Evolutionary conservation across 2,797 vertebrate species (phyloP), one percentile per base, ranked within the genome.

Genomic region (Sitta carolinensis): DNA sequence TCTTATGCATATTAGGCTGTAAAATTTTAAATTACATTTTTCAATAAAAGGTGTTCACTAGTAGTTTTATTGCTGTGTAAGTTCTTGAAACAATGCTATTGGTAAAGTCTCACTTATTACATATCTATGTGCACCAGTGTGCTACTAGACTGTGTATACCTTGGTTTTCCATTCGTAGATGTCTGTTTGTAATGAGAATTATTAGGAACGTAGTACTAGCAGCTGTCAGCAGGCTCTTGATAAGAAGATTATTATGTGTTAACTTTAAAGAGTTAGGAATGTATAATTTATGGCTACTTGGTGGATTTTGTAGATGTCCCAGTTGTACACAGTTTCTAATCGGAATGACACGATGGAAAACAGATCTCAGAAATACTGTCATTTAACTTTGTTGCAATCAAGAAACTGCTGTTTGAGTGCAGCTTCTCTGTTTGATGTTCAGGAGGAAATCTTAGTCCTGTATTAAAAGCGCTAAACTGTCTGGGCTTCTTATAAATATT

Each of bases 311-410:
- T 89, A 87, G 10, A 91, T 84, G 73, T 90, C 75, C 47, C 25
- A 27, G 68, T 85, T 96, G 80, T 69, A 69, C 87, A 73, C 69
- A 61, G 89, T 88, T 90, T 80, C 92, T 97, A 95, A 96, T 96
- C 50, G 19, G 67, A 88, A 45, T 92, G 92, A 94, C 84, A 55
- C 18, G 88, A 83, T 76, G 84, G 83, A 94, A 97, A 95, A 93
- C 87, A 96, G 86, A 81, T 70, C 94, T 90, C 63, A 57, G 82
- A 82, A 83, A 54, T 90, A 29, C 42, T 92, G 78, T 87, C 73
- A 55, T 84, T 96, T 86, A 52, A 78, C 52, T 83, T 88, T 77
- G 59, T 59, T 58, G 92, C 81, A 92, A 87, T 94, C 63, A 78
- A 68, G 91, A 64, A 92, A 63, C 78, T 84, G 82, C 78, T 80